A percentile compares a stretch with the other conserved stretches of the same genome.
Evolutionary conservation across 2,888 invertebrate genomes (phyloP).

Genomic region (Cacoxenus indagator): DNA sequence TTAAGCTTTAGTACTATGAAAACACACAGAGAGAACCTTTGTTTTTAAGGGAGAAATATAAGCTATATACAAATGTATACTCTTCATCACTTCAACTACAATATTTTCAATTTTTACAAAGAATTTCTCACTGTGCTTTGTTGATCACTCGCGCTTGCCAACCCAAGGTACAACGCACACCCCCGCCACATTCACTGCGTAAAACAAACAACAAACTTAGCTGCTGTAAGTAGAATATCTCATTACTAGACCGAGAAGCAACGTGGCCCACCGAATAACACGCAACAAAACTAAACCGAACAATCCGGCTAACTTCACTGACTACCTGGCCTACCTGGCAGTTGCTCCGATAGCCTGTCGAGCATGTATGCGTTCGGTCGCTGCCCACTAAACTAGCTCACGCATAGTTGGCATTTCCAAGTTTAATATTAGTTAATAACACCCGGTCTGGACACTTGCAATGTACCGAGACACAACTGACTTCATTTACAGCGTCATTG

Average conservation of each 20-base stretch:
- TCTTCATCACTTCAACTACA: too few relatives aligned
- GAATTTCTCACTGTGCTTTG: not conserved
- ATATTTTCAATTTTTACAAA: too few relatives aligned
- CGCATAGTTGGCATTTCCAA: slow-evolving; percentile 10
- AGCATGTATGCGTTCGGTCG: not conserved
- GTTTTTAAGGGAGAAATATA: too few relatives aligned
- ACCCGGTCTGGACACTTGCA: not conserved
- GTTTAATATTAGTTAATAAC: not conserved
- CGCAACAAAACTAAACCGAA: not conserved
- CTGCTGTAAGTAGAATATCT: slow-evolving; percentile 17
- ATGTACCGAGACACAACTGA: too few relatives aligned
- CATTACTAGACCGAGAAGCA: not conserved
- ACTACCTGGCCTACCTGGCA: not conserved
- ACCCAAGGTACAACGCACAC: not conserved
- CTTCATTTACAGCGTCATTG: not conserved
- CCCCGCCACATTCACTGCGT: too few relatives aligned
- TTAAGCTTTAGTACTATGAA: too few relatives aligned
- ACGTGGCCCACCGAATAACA: not conserved
- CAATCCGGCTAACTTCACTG: not conserved
- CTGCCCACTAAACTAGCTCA: slow-evolving; percentile 12
- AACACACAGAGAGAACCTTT: too few relatives aligned
- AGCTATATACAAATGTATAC: too few relatives aligned
- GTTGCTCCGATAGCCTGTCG: not conserved
- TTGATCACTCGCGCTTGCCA: not conserved
- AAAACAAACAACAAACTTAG: not conserved